Base-by-base conservation (phyloP, 2,888 invertebrate genomes). In the Drosophila subquinaria region DNA sequence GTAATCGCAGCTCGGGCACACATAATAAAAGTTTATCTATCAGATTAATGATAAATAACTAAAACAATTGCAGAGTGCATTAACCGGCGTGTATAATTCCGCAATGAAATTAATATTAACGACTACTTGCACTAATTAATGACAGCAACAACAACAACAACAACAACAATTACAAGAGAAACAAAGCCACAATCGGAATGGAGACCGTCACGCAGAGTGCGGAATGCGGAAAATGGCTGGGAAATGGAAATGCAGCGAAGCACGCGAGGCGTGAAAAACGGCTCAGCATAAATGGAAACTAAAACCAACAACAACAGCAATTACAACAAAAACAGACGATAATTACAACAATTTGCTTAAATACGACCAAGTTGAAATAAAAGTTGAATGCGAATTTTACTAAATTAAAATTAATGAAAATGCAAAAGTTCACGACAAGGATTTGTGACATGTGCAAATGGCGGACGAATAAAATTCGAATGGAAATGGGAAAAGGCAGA, bases 51-150 rank as follows among this genome's bases (percentile, higher is more conserved):
- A 20, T 23, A 56, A 69, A 56, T 53, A 76, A 77, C 73, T 73
- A 45, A 76, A 70, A 78, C 72, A 80, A 72, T 71, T 73, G 79
- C 45, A 27, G 74, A 82, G 84, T 86, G 87, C 84, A 86, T 80
- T 88, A 82, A 70, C 80, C 74, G 74, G 66, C 65, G 73, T 57
- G 76, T 76, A 83, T 78, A 80, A 81, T 79, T 73, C 38, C 61
- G 68, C 68, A 72, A 82, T 86, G 65, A 80, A 81, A 88, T 87
- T 87, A 83, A 87, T 87, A 81, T 80, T 78, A 87, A 87, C 62
- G 88, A 76, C 78, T 80, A 69, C 69, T 81, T 79, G 71, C 82
- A 66, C 69, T 77, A 81, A 79, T 81, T 81, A 79, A 77, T 77
- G 64, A 47, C 42, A 68, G 61, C 65, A 55, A 45, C 73, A 66